These are phyloP conservation scores for Nomada lathburiana DNA, from an alignment of 2,888 invertebrate genomes.

Conservation along the genomic window DNA sequence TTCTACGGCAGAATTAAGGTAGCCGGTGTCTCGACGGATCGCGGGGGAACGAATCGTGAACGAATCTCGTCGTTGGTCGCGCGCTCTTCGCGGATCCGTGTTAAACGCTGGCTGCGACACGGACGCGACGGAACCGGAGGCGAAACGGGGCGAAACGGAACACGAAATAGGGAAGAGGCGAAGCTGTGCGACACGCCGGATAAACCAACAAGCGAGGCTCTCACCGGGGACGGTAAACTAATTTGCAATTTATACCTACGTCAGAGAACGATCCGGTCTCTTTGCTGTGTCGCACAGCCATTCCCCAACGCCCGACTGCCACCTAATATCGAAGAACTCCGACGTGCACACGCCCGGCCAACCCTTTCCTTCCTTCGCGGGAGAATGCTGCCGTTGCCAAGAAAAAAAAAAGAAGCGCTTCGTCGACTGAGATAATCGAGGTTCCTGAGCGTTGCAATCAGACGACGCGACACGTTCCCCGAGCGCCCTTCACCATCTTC, in stretches of 20 bases:
- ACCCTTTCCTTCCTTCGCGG: slow-evolving; percentile 13
- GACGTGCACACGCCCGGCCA: neutral
- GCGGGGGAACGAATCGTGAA: slow-evolving; percentile 13
- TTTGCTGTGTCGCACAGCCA: slow-evolving; percentile 30
- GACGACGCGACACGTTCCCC: neutral
- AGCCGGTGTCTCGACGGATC: neutral
- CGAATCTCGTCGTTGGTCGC: slow-evolving; percentile 13
- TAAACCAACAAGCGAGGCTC: slow-evolving; percentile 65
- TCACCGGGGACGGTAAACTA: slow-evolving; percentile 67
- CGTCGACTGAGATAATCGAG: slow-evolving; percentile 13
- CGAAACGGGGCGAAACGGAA: neutral
- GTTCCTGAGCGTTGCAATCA: no score
- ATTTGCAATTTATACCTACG: slow-evolving; percentile 72
- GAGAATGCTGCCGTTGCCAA: neutral
- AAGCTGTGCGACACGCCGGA: slow-evolving; percentile 47
- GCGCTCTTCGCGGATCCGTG: neutral
- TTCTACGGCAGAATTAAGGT: slow-evolving; percentile 20
- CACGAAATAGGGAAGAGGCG: no score
- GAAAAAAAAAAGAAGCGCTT: neutral
- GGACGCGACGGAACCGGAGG: neutral
- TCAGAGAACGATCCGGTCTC: slow-evolving; percentile 43
- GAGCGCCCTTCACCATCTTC: neutral
- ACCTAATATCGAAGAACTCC: slow-evolving; percentile 52
- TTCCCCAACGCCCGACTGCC: slow-evolving; percentile 33
- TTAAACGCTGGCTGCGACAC: slow-evolving; percentile 7